Conservation (phyloP, 2,113 vertebrate species). For the Cyanoderma ruficeps region DNA sequence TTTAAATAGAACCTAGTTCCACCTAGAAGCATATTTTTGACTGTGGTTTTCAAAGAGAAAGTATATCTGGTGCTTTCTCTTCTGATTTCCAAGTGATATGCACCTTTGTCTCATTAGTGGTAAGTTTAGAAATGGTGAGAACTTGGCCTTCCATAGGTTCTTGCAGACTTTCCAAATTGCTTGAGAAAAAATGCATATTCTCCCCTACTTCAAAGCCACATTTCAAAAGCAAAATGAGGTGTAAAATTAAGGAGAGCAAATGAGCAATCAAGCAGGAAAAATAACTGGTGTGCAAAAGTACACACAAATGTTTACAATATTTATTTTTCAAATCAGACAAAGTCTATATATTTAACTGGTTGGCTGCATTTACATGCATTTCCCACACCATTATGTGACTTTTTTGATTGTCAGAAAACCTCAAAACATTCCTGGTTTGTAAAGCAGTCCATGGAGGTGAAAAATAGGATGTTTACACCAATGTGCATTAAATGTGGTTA, state of each 20-base stretch:
- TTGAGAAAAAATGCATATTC: neutral
- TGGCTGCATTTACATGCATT: neutral
- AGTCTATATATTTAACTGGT: neutral
- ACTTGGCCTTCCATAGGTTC: neutral
- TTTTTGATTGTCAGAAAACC: neutral
- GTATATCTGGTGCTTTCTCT: neutral
- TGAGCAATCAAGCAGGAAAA: neutral
- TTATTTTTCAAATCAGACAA: neutral
- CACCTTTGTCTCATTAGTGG: neutral
- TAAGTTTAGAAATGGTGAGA: neutral
- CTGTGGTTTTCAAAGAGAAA: neutral
- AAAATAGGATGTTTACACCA: neutral
- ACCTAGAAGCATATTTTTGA: neutral
- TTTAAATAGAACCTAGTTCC: neutral
- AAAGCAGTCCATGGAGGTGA: neutral
- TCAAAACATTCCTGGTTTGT: neutral
- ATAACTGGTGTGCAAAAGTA: rapidly evolving
- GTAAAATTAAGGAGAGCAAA: neutral
- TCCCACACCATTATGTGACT: neutral
- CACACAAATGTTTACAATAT: neutral
- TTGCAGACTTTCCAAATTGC: neutral
- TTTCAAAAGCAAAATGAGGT: neutral
- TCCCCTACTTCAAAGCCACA: neutral
- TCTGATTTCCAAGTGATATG: neutral
- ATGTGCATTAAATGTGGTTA: neutral